Percentiles rank a stretch among this genome's conserved stretches.
Conservation (phyloP, 2,888 invertebrate species). For the Acanthococcus lagerstroemiae region DNA sequence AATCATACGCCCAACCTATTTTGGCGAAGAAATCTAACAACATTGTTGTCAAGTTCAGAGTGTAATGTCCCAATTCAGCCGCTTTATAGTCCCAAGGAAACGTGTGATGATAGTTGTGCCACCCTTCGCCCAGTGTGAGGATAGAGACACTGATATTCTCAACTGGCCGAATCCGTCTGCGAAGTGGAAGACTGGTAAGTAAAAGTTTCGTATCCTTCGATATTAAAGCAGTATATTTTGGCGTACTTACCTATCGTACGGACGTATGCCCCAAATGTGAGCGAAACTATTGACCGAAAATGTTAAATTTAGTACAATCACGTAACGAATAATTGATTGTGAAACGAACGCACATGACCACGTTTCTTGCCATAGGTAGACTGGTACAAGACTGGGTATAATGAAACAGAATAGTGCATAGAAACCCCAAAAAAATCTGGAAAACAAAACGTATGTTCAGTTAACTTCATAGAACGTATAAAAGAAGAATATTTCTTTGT, state of each 20-base stretch:
- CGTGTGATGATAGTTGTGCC: constrained; percentile 90
- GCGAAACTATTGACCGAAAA: constrained; percentile 87
- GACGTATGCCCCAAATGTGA: constrained; percentile 63
- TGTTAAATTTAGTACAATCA: constrained; percentile 65
- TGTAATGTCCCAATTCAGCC: constrained; percentile 61
- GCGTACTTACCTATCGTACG: constrained; percentile 56
- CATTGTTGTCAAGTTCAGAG: constrained; percentile 47
- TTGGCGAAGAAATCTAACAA: constrained; percentile 48
- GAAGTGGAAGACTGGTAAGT: not conserved
- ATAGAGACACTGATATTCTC: constrained; percentile 66
- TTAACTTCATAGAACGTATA: no score
- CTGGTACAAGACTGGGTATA: constrained; percentile 49
- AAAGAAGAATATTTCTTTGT: no score
- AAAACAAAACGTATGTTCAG: no score
- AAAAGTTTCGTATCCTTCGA: no score
- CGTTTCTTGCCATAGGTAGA: constrained; percentile 49
- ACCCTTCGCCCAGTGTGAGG: constrained; percentile 72
- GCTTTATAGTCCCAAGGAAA: constrained; percentile 92
- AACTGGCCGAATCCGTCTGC: constrained; percentile 65
- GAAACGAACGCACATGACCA: constrained; percentile 44
- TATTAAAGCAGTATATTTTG: no score
- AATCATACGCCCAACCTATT: constrained; percentile 62
- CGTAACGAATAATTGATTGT: constrained; percentile 56
- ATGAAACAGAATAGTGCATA: constrained; percentile 49
- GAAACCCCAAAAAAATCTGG: constrained; percentile 46